A percentile compares a stretch with the other conserved stretches of the same genome.
Evolutionary conservation across 2,888 invertebrate species (phyloP).

Genomic region (Aradus depressus): DNA sequence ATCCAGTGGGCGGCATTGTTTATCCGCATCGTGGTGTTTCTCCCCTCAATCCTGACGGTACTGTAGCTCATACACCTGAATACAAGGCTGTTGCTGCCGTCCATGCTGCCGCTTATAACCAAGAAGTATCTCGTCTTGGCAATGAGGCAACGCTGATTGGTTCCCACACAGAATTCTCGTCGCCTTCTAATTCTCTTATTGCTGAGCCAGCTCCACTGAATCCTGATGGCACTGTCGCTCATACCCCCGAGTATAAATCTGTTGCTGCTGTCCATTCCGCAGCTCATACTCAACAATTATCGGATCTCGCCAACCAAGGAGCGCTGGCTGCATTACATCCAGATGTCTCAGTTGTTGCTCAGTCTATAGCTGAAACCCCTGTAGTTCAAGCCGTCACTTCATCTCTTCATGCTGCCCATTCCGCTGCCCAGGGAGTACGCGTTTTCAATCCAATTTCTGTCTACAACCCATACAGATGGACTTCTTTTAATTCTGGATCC

Average conservation of each 20-base stretch:
- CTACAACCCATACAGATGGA: no score
- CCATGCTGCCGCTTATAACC: conserved; percentile 31
- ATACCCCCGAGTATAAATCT: conserved; percentile 22
- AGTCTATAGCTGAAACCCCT: no score
- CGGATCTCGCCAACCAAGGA: background rate
- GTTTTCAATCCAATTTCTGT: no score
- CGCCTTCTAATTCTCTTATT: background rate
- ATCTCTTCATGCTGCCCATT: conserved; percentile 1
- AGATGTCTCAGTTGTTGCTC: no score
- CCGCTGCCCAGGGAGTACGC: no score
- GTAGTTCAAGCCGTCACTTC: conserved; percentile 5
- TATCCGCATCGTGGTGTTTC: conserved; percentile 8
- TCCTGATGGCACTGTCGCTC: conserved; percentile 28
- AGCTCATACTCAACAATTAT: conserved; percentile 11
- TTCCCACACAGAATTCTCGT: background rate
- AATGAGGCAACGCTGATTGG: background rate
- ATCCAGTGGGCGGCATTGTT: no score
- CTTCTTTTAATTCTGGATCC: no score
- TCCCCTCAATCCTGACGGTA: conserved; percentile 27
- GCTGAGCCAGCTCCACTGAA: conserved; percentile 24
- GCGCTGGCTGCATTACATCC: conserved; percentile 9
- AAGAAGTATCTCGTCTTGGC: conserved; percentile 2
- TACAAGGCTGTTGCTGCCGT: conserved; percentile 38
- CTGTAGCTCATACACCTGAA: conserved; percentile 36
- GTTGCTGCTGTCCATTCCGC: conserved; percentile 20